phyloP scores from a whole-genome alignment of 2,888 invertebrate genomes.

The Lithophane socia region DNA sequence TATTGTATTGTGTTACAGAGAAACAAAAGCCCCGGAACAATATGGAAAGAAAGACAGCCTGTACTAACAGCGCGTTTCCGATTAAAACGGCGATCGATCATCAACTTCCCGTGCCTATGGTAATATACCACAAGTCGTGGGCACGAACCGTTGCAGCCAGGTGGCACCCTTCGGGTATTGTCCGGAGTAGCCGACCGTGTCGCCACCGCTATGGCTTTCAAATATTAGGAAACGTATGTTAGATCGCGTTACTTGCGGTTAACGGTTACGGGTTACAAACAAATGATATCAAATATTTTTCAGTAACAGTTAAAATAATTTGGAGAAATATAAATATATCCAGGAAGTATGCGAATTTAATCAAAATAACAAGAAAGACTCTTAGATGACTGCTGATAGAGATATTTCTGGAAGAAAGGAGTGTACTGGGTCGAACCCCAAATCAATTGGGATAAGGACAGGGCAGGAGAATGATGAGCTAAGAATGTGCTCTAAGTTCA shows the following conservation, averaged over 20 bases:
- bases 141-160: constrained; percentile 73
- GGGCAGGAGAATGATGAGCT: neutral
- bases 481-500: neutral
- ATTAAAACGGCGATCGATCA: constrained; percentile 66
- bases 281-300: neutral
- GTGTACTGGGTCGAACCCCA: neutral
- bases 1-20: constrained; percentile 1
- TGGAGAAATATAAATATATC: neutral
- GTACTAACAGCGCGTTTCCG: constrained; percentile 47
- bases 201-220: constrained; percentile 80
- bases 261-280: constrained; percentile 20
- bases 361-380: neutral
- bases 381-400: neutral
- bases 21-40: constrained; percentile 29
- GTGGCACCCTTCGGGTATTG: constrained; percentile 74
- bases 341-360: neutral
- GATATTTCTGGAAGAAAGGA: neutral
- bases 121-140: constrained; percentile 71
- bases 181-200: constrained; percentile 77
- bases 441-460: neutral
- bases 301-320: neutral
- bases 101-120: constrained; percentile 62
- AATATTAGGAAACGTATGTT: constrained; percentile 70
- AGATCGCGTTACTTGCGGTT: constrained; percentile 61
- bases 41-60: constrained; percentile 29